These are phyloP conservation scores for Chiridota heheva DNA, from an alignment of 35 echinoderm and acorn worm species.

Conservation along the genomic window DNA sequence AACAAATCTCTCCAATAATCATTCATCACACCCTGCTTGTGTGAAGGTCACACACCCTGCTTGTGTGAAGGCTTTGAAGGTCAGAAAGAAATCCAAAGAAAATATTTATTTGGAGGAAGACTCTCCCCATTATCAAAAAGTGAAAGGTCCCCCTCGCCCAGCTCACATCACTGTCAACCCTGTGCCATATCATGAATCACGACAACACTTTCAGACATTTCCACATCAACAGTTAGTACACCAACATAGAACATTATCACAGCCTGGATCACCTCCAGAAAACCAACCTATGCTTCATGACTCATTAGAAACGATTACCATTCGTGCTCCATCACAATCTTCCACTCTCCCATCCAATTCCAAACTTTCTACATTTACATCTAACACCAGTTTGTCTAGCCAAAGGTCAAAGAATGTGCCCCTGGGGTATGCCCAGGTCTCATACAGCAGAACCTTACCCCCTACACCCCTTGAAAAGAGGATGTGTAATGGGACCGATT, in stretches of 20 bases:
- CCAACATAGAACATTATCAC: too few species aligned
- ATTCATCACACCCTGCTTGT: neutral
- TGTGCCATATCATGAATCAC: too few species aligned
- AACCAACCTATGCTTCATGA: neutral
- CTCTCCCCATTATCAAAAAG: constrained; percentile 28
- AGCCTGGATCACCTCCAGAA: neutral
- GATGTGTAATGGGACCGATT: too few species aligned
- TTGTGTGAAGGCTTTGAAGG: constrained; percentile 9
- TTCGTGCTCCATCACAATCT: constrained; percentile 2
- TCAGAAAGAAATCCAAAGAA: constrained; percentile 39
- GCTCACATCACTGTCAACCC: neutral
- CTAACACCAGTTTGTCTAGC: too few species aligned
- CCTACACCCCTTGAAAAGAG: constrained; percentile 26
- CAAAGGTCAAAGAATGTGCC: too few species aligned
- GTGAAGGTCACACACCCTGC: neutral
- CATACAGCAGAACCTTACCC: constrained; percentile 34
- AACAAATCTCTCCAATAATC: constrained; percentile 3
- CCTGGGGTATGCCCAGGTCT: neutral
- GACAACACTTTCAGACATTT: too few species aligned
- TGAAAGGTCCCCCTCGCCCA: constrained; percentile 18
- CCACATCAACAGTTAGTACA: too few species aligned
- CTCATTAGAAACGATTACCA: neutral
- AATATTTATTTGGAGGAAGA: constrained; percentile 26
- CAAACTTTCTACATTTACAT: constrained; percentile 15
- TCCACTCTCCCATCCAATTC: constrained; percentile 38